These are phyloP conservation scores for Pterocles gutturalis DNA, from an alignment of 2,113 vertebrate genomes.

Conservation along the genomic window DNA sequence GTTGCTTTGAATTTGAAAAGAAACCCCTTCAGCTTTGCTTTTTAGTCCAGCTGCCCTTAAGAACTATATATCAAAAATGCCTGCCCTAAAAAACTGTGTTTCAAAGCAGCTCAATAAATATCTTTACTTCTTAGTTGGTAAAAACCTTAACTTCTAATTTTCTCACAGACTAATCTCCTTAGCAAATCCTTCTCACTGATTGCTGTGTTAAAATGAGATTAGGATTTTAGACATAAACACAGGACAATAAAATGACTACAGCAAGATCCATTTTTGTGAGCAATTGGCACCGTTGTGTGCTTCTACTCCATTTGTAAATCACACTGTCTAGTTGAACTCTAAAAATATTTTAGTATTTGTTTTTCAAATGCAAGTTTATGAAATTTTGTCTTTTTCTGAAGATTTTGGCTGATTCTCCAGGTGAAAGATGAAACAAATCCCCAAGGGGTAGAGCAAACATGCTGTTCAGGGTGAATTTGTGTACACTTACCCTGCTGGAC, in stretches of 20 bases:
- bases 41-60: neutral
- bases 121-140: neutral
- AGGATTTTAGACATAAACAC: neutral
- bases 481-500: neutral
- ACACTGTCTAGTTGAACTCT: neutral
- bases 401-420: neutral
- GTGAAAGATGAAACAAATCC: neutral
- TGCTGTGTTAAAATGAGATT: neutral
- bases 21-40: neutral
- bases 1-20: constrained; percentile 14
- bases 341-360: neutral
- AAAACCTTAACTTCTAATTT: neutral
- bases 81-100: neutral
- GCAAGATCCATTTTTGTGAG: neutral
- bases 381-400: neutral
- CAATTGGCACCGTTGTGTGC: neutral
- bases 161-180: neutral
- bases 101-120: neutral
- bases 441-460: neutral
- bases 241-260: neutral
- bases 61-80: neutral
- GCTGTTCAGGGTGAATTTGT: neutral
- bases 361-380: neutral
- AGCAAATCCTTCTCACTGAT: neutral
- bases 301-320: neutral